Percentiles rank a stretch among this genome's conserved stretches.
Conservation (phyloP, 2,888 invertebrate genomes). For the Petrophora chlorosata region DNA sequence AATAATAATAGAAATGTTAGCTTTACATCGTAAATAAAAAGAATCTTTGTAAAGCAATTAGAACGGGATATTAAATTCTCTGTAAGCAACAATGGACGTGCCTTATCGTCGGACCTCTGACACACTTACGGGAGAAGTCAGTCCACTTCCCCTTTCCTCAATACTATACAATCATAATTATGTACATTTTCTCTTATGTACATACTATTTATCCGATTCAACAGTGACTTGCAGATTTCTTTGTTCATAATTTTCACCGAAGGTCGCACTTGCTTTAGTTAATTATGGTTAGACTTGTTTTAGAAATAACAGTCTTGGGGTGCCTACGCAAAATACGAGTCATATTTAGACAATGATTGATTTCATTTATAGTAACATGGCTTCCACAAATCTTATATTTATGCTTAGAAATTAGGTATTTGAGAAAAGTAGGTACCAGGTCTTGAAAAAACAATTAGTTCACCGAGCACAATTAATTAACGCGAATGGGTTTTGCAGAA, state of each 20-base stretch:
- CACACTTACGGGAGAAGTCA: conserved; percentile 46
- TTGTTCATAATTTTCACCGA: too few relatives aligned
- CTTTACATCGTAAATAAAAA: conserved; percentile 11
- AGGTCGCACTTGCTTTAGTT: too few relatives aligned
- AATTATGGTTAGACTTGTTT: too few relatives aligned
- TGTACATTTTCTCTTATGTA: too few relatives aligned
- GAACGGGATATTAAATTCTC: conserved; percentile 45
- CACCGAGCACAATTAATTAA: conserved; percentile 35
- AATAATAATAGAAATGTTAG: too few relatives aligned
- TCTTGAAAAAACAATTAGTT: conserved; percentile 42
- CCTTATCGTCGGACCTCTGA: conserved; percentile 73
- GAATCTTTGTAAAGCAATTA: conserved; percentile 31
- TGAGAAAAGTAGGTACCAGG: conserved; percentile 45
- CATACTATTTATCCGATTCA: too few relatives aligned
- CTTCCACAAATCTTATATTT: not conserved
- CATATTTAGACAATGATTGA: too few relatives aligned
- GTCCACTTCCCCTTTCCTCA: conserved; percentile 51
- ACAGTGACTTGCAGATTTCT: too few relatives aligned
- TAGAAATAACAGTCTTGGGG: too few relatives aligned
- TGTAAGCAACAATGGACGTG: conserved; percentile 61
- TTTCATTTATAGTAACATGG: too few relatives aligned
- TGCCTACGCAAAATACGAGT: too few relatives aligned
- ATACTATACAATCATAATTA: conserved; percentile 34
- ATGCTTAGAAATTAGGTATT: not conserved
- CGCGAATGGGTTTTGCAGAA: conserved; percentile 55